Evolutionary conservation across 1,140 invertebrate genomes (phyloP).

Genomic region (Hyphantria cunea): DNA sequence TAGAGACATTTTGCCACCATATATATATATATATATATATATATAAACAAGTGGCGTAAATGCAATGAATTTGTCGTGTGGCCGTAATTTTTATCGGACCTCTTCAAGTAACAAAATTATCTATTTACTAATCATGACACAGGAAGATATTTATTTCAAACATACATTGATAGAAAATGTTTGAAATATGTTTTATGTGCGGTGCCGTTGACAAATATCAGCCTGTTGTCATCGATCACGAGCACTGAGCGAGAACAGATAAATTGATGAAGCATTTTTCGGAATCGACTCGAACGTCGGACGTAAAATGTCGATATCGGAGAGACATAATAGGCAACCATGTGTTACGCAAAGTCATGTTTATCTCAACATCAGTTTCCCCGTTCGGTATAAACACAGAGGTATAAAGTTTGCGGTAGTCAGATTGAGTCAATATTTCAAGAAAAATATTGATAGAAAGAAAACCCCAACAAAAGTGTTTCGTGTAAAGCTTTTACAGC

Average conservation of each 20-base stretch:
- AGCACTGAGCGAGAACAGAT: conserved; percentile 38
- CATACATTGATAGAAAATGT: conserved; percentile 6
- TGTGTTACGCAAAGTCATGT: conserved; percentile 28
- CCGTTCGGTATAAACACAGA: conserved; percentile 1
- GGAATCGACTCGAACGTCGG: conserved; percentile 29
- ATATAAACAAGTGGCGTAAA: too few species aligned
- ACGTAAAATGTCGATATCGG: conserved; percentile 23
- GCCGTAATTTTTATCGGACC: too few species aligned
- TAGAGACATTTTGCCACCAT: too few species aligned
- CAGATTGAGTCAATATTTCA: conserved; percentile 14
- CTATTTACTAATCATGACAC: too few species aligned
- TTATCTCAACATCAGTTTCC: conserved; percentile 31
- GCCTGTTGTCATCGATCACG: conserved; percentile 40
- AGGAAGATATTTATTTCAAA: too few species aligned
- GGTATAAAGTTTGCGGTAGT: conserved; percentile 20
- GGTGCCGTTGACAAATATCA: conserved; percentile 43
- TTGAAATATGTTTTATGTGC: conserved; percentile 31
- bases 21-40: too few species aligned
- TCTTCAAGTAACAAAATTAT: too few species aligned
- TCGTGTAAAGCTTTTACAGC: too few species aligned
- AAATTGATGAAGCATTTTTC: conserved; percentile 47
- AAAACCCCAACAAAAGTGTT: not conserved
- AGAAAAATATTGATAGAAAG: conserved; percentile 5
- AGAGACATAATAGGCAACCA: conserved; percentile 27
- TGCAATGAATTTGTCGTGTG: too few species aligned